Base-by-base conservation (phyloP, 1,140 invertebrate genomes). In the Nasonia giraulti region DNA sequence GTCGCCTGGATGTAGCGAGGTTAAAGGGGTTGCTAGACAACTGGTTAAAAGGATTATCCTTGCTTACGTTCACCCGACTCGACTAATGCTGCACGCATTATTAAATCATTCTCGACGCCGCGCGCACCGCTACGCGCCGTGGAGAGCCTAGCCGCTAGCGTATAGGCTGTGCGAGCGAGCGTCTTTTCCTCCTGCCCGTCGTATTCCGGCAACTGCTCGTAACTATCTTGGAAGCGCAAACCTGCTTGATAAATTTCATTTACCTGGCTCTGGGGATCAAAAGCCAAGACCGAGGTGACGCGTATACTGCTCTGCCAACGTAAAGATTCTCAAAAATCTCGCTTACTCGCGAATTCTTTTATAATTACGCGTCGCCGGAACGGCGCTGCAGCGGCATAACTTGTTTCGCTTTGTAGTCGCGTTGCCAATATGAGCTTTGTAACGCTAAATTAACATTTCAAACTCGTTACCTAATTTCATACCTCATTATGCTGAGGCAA, bases 21-120 rank as follows among this genome's bases (percentile, higher is more conserved):
- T 90, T 91, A 90, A 90, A 91, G 89, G 90, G 90, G 89, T 90
- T 90, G 87, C 89, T 84, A 91, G 90, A 91, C 90, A 91, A 91
- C 90, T 91, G 89, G 90, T 91, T 91, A 91, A 91, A 91, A 88
- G 90, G 90, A 91, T 91, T 91, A 91, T 91, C 89, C 90, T 87
- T 87, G 89, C 89, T 91, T 89, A 90, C 88, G 87, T 88, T 88
- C 86, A 87, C 86, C 86, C 69, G 86, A 80, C 84, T 87, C 77
- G 74, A 86, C 88, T 91, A 90, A 91, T 91, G 90, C 90, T 87
- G 87, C 86, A 80, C 89, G 88, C 87, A 90, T 91, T 91, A 91
- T 91, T 91, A 91, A 91, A 91, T 91, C 90, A 91, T 91, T 90
- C 88, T 83, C 87, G 80, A 79, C 87, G 83, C 87, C 81, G 87